phyloP scores from a whole-genome alignment of 2,888 invertebrate species.

The Caenorhabditis plicata region DNA sequence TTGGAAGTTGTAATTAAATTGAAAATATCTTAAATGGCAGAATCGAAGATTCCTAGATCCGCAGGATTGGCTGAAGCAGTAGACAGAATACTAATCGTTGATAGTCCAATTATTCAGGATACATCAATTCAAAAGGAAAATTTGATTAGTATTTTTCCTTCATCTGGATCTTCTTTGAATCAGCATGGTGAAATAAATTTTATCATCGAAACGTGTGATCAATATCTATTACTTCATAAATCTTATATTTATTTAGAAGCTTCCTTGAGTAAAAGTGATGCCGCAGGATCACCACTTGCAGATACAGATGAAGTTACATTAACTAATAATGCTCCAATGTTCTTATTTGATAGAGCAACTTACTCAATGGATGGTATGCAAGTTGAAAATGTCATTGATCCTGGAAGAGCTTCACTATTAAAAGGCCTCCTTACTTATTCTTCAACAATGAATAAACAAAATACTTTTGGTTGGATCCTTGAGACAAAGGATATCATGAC shows the following conservation, averaged over 20 bases:
- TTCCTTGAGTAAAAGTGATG: constrained; percentile 24
- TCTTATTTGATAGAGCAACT: constrained; percentile 42
- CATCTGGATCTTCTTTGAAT: constrained; percentile 11
- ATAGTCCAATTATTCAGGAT: constrained; percentile 14
- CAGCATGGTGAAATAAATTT: constrained; percentile 20
- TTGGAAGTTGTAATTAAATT: constrained; percentile 6
- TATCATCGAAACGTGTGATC: constrained; percentile 28
- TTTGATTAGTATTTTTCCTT: constrained; percentile 12
- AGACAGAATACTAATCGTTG: constrained; percentile 16
- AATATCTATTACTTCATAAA: constrained; percentile 13
- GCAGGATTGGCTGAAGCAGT: constrained; percentile 14
- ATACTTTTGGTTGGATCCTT: constrained; percentile 47
- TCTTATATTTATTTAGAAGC: constrained; percentile 30
- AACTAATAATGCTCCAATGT: constrained; percentile 44
- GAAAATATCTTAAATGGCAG: constrained; percentile 2
- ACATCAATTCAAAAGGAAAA: constrained; percentile 11
- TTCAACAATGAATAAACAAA: constrained; percentile 47
- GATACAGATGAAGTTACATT: constrained; percentile 32
- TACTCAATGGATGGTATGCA: constrained; percentile 36
- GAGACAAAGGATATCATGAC: constrained; percentile 35
- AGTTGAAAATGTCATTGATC: constrained; percentile 31
- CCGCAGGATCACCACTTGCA: constrained; percentile 12
- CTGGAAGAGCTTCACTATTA: constrained; percentile 42
- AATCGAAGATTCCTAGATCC: constrained; percentile 2
- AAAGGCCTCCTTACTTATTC: constrained; percentile 40